Evolutionary conservation across 2,888 invertebrate species (phyloP).

Genomic region (Hirtodrosophila cameraria): DNA sequence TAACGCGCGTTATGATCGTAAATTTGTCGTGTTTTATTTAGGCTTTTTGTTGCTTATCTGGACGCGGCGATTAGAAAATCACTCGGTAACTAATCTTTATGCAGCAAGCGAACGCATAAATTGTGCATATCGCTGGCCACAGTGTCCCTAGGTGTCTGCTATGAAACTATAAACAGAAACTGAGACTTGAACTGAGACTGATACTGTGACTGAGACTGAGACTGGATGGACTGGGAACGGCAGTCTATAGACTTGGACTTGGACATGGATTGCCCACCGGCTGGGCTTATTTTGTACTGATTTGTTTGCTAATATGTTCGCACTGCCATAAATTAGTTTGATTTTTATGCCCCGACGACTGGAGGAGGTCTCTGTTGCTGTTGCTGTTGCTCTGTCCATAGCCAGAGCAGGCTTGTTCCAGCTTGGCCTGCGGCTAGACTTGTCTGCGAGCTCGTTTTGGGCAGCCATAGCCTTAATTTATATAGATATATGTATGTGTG

Average conservation of each 20-base stretch:
- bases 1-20: conserved; percentile 35
- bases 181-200: conserved; percentile 7
- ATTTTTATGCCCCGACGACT: conserved; percentile 57
- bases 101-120: conserved; percentile 73
- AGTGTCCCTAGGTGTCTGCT: conserved; percentile 9
- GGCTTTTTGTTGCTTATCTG: conserved; percentile 70
- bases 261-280: conserved; percentile 44
- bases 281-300: conserved; percentile 80
- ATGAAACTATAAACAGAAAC: neutral
- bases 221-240: conserved; percentile 21
- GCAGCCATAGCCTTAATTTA: conserved; percentile 35
- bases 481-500: conserved; percentile 13
- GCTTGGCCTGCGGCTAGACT: conserved; percentile 45
- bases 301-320: conserved; percentile 81
- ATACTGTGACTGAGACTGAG: neutral
- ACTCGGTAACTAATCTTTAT: conserved; percentile 77
- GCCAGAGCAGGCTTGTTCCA: conserved; percentile 3
- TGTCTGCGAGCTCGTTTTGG: conserved; percentile 38
- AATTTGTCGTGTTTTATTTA: conserved; percentile 71
- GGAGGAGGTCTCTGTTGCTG: conserved; percentile 36
- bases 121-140: conserved; percentile 42
- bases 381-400: neutral
- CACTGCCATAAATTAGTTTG: conserved; percentile 79
- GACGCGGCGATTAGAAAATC: conserved; percentile 73
- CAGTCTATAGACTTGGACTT: conserved; percentile 4